Base-by-base conservation (phyloP, 2,797 vertebrate species). In the Ptychadena robeensis region DNA sequence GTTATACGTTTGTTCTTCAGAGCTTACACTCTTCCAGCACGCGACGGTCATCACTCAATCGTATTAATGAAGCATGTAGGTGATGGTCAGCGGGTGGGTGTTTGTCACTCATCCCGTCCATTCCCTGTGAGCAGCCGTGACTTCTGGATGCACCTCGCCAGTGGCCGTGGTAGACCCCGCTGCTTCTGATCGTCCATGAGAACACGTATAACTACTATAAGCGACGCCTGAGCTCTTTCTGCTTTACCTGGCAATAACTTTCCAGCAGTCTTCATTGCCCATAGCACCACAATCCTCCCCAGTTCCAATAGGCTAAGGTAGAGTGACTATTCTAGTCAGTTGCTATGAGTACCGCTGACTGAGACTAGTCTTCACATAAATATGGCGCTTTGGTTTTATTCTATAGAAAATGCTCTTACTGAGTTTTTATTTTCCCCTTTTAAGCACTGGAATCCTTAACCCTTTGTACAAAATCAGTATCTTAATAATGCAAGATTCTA, bases 361-460 rank as follows among this genome's bases (percentile, higher is more conserved):
- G 2, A 61, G 10, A 27, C 4, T 4, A 25, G n/a, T 15, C 11
- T 61, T 61, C 59, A n/a, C 11, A 61, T 61, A 61, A 61, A 28
- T 28, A 9, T 61, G 59, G 27, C 59, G 2, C 27, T 61, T 53
- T 3, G 18, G 5, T 61, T 27, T 27, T 25, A 28, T 28, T 10
- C 28, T 61, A 25, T 27, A 28, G n/a, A 28, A 27, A 22, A 44
- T 4, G 8, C 38, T 9, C 3, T 30, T n/a, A 9, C 66, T 22
- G 11, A 37, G 22, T 35, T 68, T 38, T 68, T n/a, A 0, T 37
- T 38, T 27, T 9, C n/a, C n/a, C n/a, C n/a, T n/a, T n/a, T n/a
- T n/a, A n/a, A 61, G 59, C 63, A 67, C 37, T 59, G 63, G 72
- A 75, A 68, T 35, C 8, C 37, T 57, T 7, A 25, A n/a, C n/a